Percentiles rank a stretch among this genome's conserved stretches.
phyloP scores from a whole-genome alignment of 2,113 vertebrate genomes.

The Mionectes macconnelli region DNA sequence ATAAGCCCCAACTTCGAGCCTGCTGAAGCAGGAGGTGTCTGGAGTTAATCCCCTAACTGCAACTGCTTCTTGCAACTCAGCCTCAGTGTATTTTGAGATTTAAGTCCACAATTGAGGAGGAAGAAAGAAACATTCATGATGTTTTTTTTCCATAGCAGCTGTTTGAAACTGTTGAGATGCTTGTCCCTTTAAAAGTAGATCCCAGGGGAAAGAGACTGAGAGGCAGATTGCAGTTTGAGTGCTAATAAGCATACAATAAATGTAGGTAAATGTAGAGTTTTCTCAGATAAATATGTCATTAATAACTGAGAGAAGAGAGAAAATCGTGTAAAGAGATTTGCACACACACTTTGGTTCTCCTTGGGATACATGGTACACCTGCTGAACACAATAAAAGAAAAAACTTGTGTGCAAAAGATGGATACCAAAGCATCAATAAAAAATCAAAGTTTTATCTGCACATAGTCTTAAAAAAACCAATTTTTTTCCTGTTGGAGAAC shows the following conservation, averaged over 20 bases:
- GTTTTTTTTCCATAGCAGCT: constrained; percentile 49
- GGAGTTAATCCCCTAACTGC: constrained; percentile 52
- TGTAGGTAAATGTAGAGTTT: background rate
- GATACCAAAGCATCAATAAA: background rate
- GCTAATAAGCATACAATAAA: background rate
- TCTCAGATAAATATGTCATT: background rate
- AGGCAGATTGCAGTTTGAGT: background rate
- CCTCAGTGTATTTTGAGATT: constrained; percentile 40
- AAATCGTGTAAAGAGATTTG: background rate
- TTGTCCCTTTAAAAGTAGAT: constrained; percentile 35
- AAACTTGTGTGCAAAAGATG: background rate
- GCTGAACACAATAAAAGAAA: background rate
- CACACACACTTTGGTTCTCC: background rate
- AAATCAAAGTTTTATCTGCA: background rate
- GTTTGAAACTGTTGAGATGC: constrained; percentile 30
- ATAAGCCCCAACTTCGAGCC: background rate
- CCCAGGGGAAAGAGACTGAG: background rate
- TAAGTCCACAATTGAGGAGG: constrained; percentile 28
- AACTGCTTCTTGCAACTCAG: constrained; percentile 32
- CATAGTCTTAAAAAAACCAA: background rate
- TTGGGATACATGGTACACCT: background rate
- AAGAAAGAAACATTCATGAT: constrained; percentile 28
- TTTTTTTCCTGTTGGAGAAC: background rate
- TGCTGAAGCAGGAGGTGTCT: constrained; percentile 36
- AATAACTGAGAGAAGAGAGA: background rate